A percentile compares a stretch with the other conserved stretches of the same genome.
Evolutionary conservation across 1,140 invertebrate species (phyloP).

Genomic region (Orussus abietinus): DNA sequence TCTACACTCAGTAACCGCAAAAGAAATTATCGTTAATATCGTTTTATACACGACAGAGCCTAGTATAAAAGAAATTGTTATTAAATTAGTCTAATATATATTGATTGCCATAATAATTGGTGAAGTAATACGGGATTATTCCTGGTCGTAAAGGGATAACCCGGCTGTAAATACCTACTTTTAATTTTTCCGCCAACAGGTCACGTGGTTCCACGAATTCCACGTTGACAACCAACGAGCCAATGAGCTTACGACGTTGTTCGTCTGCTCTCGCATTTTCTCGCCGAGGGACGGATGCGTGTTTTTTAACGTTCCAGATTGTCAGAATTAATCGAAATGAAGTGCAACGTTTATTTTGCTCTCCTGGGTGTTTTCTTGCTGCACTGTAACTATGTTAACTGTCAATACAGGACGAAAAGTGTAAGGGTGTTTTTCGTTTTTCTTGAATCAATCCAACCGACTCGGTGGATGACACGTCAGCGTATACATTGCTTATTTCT

Average conservation of each 20-base stretch:
- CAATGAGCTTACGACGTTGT: slow-evolving; percentile 13
- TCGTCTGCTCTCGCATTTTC: slow-evolving; percentile 1
- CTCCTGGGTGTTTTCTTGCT: slow-evolving; percentile 29
- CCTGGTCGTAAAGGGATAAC: too few species aligned
- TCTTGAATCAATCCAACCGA: slow-evolving; percentile 6
- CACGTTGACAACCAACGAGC: slow-evolving; percentile 25
- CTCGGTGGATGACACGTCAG: slow-evolving; percentile 17
- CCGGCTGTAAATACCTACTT: too few species aligned
- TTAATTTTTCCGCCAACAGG: too few species aligned
- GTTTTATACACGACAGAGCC: too few species aligned
- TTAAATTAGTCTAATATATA: too few species aligned
- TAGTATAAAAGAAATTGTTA: too few species aligned
- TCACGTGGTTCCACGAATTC: too few species aligned
- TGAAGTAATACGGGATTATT: too few species aligned
- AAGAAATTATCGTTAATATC: too few species aligned
- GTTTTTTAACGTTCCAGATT: background rate
- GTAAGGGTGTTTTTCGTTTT: slow-evolving; percentile 27
- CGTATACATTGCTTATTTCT: slow-evolving; percentile 2
- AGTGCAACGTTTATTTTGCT: slow-evolving; percentile 25
- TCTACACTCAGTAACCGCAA: too few species aligned
- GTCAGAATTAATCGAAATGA: slow-evolving; percentile 25
- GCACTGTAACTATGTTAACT: slow-evolving; percentile 27
- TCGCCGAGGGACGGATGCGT: background rate
- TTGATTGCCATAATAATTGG: too few species aligned
- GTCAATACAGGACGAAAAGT: slow-evolving; percentile 42